Base-by-base conservation (phyloP, 1,140 invertebrate species). In the Lerema accius region DNA sequence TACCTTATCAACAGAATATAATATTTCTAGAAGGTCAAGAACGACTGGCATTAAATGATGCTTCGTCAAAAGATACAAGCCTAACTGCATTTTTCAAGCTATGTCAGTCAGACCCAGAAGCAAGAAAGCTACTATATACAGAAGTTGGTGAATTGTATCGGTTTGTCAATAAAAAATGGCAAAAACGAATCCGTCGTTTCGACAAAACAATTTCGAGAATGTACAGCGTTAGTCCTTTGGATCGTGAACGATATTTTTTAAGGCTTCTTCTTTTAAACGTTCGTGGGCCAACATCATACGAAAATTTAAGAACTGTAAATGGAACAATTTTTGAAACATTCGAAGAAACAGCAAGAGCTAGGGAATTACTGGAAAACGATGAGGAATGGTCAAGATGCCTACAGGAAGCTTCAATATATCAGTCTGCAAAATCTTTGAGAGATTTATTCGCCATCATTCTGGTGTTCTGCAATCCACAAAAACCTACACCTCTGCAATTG, bases 211-310 rank as follows among this genome's bases (percentile, higher is more conserved):
- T 59, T 26, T 9, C 42, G 35, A 3, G 56, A 9, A 37, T 48
- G n/a, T 59, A 48, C 46, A 19, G 17, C 16, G 40, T 46, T 15
- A 46, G 23, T 15, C 42, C 23, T 28, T 15, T 15, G 35, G 13
- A 46, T 14, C 43, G 23, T 3, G 55, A 59, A 45, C 23, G 19
- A 14, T 59, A 45, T 35, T 11, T 32, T 13, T 32, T 59, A 26
- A 10, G 55, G 28, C 23, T 59, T 9, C 42, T 59, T 28, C 28
- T 59, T 15, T 32, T 59, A 28, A 17, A 59, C 45, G 40, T 59
- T 14, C 10, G 11, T 39, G 49, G 28, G 19, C 19, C 19, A 5
- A 23, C 19, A 3, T 23, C 2, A 2, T 23, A 3, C 19, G 5
- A 5, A 23, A 5, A 23, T 23, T 2, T 23, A 3, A 23, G 19